Percentiles rank a stretch among this genome's conserved stretches.
Evolutionary conservation across 1,140 invertebrate genomes (phyloP).

Genomic region (Drosophila funebris): DNA sequence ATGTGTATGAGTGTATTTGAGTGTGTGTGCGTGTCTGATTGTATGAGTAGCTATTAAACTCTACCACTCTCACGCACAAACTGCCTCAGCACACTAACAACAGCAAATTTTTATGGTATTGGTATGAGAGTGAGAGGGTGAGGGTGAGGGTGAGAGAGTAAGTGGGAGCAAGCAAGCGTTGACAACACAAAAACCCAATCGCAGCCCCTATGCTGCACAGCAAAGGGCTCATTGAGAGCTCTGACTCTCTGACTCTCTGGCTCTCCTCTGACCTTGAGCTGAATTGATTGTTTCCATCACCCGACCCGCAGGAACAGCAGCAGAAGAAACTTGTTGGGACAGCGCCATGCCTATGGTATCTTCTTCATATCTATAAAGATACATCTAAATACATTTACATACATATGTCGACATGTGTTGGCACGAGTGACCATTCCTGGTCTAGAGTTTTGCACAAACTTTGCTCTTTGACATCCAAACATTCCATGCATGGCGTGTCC

Average conservation of each 20-base stretch:
- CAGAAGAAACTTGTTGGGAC: slow-evolving; percentile 24
- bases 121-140: slow-evolving; percentile 8
- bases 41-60: slow-evolving; percentile 62
- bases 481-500: background rate
- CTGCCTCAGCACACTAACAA: slow-evolving; percentile 69
- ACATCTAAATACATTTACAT: slow-evolving; percentile 21
- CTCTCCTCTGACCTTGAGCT: slow-evolving; percentile 27
- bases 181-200: slow-evolving; percentile 16
- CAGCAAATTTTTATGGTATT: slow-evolving; percentile 80
- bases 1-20: slow-evolving; percentile 10
- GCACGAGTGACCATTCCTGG: slow-evolving; percentile 24
- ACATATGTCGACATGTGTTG: slow-evolving; percentile 14
- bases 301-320: background rate
- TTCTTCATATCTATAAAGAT: slow-evolving; percentile 36
- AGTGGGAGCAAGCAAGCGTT: background rate
- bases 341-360: slow-evolving; percentile 25
- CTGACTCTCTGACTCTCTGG: background rate
- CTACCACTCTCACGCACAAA: slow-evolving; percentile 53
- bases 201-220: background rate
- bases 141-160: background rate
- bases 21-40: background rate
- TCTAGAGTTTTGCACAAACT: slow-evolving; percentile 37
- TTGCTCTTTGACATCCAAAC: slow-evolving; percentile 25
- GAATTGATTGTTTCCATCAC: slow-evolving; percentile 32
- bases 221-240: background rate